Base-by-base conservation (phyloP, 2,888 invertebrate genomes). In the Cheilosia vernalis region DNA sequence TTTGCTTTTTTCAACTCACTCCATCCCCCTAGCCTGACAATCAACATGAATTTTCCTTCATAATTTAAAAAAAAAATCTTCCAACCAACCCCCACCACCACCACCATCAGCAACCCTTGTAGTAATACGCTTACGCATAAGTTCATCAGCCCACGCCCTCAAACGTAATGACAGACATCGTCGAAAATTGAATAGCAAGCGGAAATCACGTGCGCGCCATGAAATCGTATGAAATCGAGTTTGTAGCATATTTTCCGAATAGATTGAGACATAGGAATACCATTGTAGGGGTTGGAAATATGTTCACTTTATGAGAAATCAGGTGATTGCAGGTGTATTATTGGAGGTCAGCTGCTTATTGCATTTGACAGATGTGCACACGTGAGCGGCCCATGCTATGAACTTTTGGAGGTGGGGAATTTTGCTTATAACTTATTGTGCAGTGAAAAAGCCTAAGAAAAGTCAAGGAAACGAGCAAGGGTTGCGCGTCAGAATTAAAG, bases 211-310 rank as follows among this genome's bases (percentile, higher is more conserved):
- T 73, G 73, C 63, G 42, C 67, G 49, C 73, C 33, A 69, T n/a
- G n/a, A n/a, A n/a, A n/a, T n/a, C n/a, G n/a, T n/a, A n/a, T 56
- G 53, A 66, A 83, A 79, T 83, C 78, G 83, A 78, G 73, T 83
- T 37, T 79, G 69, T 73, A 67, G 67, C 67, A 42, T 33, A 19
- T 61, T 58, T 69, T 60, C 66, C 77, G 58, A 81, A 81, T 69
- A 76, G 76, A 81, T 76, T 47, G 44, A n/a, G 44, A 9, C 9
- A 17, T 44, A 17, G 6, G 2, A 44, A 44, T 6, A 44, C n/a
- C 7, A 55, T 19, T 37, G 1, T n/a, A 19, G 37, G 21, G n/a
- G 44, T 15, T 5, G 21, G 4, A 42, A 44, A 53, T n/a, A 42
- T 42, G 5, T 17, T 61, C 15, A 27, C 9, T 55, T 13, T 27